phyloP scores from a whole-genome alignment of 1,140 invertebrate genomes.

The Bradynema listronoti region DNA sequence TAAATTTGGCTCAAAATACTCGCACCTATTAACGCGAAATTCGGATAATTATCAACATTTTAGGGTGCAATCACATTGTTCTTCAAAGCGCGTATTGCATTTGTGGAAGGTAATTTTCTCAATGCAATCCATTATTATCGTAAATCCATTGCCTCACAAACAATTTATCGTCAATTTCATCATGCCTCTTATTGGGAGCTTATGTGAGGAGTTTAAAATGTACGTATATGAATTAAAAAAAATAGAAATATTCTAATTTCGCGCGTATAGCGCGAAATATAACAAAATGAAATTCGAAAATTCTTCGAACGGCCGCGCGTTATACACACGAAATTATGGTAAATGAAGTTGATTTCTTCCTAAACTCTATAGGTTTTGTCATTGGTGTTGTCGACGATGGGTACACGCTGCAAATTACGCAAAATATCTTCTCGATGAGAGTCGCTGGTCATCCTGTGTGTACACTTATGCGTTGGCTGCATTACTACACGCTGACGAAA shows the following conservation, averaged over 20 bases:
- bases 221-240: background rate
- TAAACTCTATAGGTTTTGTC: conserved; percentile 50
- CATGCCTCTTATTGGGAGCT: conserved; percentile 91
- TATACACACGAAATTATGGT: conserved; percentile 1
- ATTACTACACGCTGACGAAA: conserved; percentile 49
- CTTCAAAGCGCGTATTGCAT: conserved; percentile 76
- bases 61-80: conserved; percentile 84
- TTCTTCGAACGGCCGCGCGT: background rate
- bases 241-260: background rate
- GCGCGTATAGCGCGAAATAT: background rate
- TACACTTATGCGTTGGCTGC: conserved; percentile 50
- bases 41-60: background rate
- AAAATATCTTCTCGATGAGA: conserved; percentile 38
- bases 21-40: background rate
- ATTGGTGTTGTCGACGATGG: conserved; percentile 69
- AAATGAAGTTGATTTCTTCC: no score
- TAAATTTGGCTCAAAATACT: no score
- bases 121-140: conserved; percentile 72
- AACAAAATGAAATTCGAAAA: background rate
- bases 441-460: conserved; percentile 35
- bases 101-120: conserved; percentile 73
- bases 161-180: conserved; percentile 84
- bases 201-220: conserved; percentile 63
- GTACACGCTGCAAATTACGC: conserved; percentile 53
- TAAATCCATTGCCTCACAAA: conserved; percentile 74